Conservation (phyloP, 2,888 invertebrate species). For the Siphlonurus alternatus region DNA sequence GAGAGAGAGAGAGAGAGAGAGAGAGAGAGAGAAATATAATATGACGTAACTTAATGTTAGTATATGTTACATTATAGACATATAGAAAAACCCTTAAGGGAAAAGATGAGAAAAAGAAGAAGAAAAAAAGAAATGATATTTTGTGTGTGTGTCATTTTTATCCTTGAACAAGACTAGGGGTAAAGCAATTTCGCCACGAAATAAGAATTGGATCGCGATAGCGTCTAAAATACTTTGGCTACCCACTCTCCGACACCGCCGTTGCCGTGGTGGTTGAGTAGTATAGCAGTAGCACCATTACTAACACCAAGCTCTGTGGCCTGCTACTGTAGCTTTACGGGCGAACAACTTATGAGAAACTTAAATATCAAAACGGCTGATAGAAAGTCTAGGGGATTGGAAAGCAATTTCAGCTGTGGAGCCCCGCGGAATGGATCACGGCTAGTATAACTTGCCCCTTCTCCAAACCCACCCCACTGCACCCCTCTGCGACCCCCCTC, state of each 20-base stretch:
- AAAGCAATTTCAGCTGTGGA: constrained; percentile 12
- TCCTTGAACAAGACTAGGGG: constrained; percentile 2
- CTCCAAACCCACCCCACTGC: not conserved
- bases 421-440: constrained; percentile 3
- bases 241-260: not conserved
- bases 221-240: constrained; percentile 3
- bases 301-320: no score
- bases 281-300: no score
- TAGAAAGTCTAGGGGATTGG: constrained; percentile 12
- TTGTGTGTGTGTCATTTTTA: constrained; percentile 1
- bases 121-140: not conserved
- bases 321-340: not conserved
- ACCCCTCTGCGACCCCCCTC: not conserved
- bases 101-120: not conserved
- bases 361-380: constrained; percentile 10
- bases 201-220: constrained; percentile 3
- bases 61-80: not conserved
- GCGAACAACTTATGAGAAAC: constrained; percentile 7
- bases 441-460: constrained; percentile 2
- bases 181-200: constrained; percentile 4
- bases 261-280: no score
- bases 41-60: no score
- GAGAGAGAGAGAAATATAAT: no score
- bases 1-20: no score
- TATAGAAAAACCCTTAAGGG: not conserved